Evolutionary conservation across 2,797 vertebrate species (phyloP), one percentile per base, ranked within the genome.

Genomic region (Limosa lapponica): DNA sequence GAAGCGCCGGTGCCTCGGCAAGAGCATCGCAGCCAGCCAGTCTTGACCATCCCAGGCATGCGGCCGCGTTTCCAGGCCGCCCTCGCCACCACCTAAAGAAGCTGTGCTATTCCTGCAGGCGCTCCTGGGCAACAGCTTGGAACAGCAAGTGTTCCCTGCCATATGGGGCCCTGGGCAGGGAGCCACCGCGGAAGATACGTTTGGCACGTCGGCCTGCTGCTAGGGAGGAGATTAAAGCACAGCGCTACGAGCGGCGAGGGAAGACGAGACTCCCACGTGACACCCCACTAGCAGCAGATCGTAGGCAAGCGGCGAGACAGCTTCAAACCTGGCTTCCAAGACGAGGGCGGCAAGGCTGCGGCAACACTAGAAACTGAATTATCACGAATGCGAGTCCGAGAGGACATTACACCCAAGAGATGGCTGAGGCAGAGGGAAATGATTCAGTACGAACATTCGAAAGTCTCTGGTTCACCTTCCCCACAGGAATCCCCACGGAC

Each of bases 21-120:
- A 66, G 15, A 80, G 55, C n/a, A 30, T 22, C 3, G 12, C 52
- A 85, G 93, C 55, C 89, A 73, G 81, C 11, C 39, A 92, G 90
- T 95, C 95, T 94, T 94, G 69, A 92, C 57, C 65, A 94, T 95
- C 43, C 32, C 55, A 89, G 90, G 92, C 71, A 97, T 13, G 83
- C 2, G 8, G 30, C 48, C 4, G 6, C 2, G 6, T 28, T 92
- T 93, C 48, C 59, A 92, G 62, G 20, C 54, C 41, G 44, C 24
- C 36, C 34, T 4, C 2, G 52, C n/a, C 67, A 58, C 22, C 62
- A 32, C 46, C 84, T 87, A 58, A 93, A 90, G 83, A 90, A 80
- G 48, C 51, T 71, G 27, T 57, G 49, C 67, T 89, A 92, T 93
- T 92, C 65, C 71, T 89, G 95, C 92, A 94, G 74, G 82, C 89